Evolutionary conservation across 2,888 invertebrate species (phyloP).

Genomic region (Polydrusus tereticollis): DNA sequence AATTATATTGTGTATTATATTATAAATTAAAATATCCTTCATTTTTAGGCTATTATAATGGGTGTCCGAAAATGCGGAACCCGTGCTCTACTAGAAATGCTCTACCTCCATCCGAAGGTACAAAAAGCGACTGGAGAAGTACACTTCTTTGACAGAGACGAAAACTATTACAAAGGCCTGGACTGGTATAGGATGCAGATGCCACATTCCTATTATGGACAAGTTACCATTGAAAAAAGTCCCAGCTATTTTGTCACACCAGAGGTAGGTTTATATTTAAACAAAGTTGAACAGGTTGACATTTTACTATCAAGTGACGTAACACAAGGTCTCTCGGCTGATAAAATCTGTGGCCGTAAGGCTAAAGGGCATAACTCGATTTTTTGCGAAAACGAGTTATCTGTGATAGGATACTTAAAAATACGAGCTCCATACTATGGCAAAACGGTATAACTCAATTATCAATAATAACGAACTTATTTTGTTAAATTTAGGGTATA

Average conservation of each 20-base stretch:
- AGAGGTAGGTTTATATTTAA: conserved; percentile 75
- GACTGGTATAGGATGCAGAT: conserved; percentile 97
- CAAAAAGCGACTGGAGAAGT: conserved; percentile 95
- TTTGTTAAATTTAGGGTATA: too few relatives aligned
- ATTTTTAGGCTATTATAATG: conserved; percentile 81
- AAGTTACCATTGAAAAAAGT: conserved; percentile 97
- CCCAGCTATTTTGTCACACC: conserved; percentile 98
- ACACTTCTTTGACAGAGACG: conserved; percentile 96
- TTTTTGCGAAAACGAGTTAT: too few relatives aligned
- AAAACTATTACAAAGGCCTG: conserved; percentile 90
- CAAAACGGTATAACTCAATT: too few relatives aligned
- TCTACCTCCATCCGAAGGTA: conserved; percentile 92
- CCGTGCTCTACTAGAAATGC: conserved; percentile 94
- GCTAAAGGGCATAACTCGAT: too few relatives aligned
- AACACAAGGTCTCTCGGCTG: too few relatives aligned
- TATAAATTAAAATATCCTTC: neutral
- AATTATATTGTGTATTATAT: too few relatives aligned
- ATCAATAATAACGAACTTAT: too few relatives aligned
- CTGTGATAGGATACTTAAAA: too few relatives aligned
- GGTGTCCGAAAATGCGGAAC: conserved; percentile 98
- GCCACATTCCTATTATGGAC: conserved; percentile 92
- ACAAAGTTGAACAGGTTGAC: too few relatives aligned
- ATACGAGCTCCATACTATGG: too few relatives aligned
- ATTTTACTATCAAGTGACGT: too few relatives aligned
- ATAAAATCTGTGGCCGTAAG: too few relatives aligned